phyloP scores from a whole-genome alignment of 2,797 vertebrate species.

The Darevskia nairensis region DNA sequence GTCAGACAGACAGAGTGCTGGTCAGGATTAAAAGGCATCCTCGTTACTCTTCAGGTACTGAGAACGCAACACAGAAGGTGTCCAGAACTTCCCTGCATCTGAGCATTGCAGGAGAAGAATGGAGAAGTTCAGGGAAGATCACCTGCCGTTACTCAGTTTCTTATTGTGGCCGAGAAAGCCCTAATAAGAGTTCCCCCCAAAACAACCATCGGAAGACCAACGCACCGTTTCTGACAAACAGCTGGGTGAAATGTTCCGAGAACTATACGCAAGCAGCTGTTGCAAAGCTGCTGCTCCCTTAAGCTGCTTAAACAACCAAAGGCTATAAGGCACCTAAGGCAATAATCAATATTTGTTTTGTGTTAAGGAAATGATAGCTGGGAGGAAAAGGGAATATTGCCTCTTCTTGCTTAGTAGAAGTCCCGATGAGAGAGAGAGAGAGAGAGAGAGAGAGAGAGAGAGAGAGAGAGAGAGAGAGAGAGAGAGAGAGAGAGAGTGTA shows the following conservation, averaged over 20 bases:
- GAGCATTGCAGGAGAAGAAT: background rate
- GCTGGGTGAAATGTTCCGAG: background rate
- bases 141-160: background rate
- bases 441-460: too few species aligned
- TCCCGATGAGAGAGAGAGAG: too few species aligned
- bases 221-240: background rate
- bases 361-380: constrained; percentile 17
- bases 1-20: background rate
- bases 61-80: too few species aligned
- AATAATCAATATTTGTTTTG: constrained; percentile 22
- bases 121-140: background rate
- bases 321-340: constrained; percentile 9
- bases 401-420: background rate
- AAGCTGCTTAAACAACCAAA: background rate
- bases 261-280: background rate
- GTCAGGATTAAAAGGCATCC: background rate
- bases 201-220: background rate
- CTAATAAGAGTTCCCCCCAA: background rate
- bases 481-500: too few species aligned
- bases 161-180: background rate
- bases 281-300: constrained; percentile 6
- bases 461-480: too few species aligned
- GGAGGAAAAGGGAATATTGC: background rate
- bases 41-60: background rate
- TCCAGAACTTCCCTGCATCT: too few species aligned